Conservation (phyloP, 1,140 invertebrate species). For the Aethina tumida region DNA sequence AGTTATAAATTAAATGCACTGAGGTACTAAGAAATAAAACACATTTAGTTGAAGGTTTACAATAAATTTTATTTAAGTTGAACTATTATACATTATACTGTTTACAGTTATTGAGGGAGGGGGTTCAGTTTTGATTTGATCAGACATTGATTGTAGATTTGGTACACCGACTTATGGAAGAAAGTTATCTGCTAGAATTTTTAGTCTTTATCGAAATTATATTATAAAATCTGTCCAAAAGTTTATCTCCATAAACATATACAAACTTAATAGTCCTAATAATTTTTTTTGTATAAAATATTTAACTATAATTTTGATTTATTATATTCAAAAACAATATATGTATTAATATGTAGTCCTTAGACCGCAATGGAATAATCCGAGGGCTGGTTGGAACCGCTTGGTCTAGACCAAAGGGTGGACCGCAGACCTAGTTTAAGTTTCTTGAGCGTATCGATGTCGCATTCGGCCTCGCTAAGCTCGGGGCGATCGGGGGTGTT, state of each 20-base stretch:
- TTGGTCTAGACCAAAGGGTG: conserved; percentile 60
- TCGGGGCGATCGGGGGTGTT: conserved; percentile 41
- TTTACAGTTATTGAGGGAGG: conserved; percentile 16
- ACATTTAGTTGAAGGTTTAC: conserved; percentile 9
- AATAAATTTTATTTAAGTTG: conserved; percentile 20
- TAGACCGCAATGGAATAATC: conserved; percentile 59
- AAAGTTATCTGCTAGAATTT: conserved; percentile 8
- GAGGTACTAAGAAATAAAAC: conserved; percentile 7
- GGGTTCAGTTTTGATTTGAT: conserved; percentile 16
- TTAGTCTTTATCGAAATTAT: conserved; percentile 13
- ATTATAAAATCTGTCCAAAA: conserved; percentile 20
- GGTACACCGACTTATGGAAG: conserved; percentile 17
- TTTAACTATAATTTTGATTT: conserved; percentile 20
- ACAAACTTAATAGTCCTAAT: conserved; percentile 18
- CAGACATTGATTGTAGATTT: conserved; percentile 19
- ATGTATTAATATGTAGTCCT: conserved; percentile 2
- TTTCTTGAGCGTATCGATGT: conserved; percentile 67
- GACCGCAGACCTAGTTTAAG: conserved; percentile 58
- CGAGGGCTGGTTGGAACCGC: conserved; percentile 42
- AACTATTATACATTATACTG: conserved; percentile 20
- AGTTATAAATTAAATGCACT: too few species aligned
- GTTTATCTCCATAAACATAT: conserved; percentile 18
- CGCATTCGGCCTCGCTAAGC: conserved; percentile 59
- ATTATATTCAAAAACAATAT: neutral
- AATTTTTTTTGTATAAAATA: conserved; percentile 22